A percentile compares a stretch with the other conserved stretches of the same genome.
These are phyloP conservation scores for Tribolium freemani DNA, from an alignment of 2,888 invertebrate genomes.

Conservation along the genomic window DNA sequence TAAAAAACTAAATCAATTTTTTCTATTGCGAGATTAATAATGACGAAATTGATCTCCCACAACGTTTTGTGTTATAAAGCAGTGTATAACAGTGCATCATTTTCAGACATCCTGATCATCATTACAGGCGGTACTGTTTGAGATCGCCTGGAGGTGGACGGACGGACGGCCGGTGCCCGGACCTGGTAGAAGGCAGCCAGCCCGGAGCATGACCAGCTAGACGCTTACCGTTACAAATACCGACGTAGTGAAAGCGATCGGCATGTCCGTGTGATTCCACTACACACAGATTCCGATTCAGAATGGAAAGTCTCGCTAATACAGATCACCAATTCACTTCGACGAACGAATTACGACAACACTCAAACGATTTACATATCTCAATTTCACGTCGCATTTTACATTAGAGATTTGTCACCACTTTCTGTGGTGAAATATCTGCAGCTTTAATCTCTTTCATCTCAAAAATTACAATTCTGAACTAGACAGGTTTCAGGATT, in stretches of 20 bases:
- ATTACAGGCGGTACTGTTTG: conserved; percentile 16
- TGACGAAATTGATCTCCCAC: background rate
- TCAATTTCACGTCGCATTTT: conserved; percentile 40
- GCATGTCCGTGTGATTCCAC: conserved; percentile 36
- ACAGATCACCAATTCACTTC: conserved; percentile 49
- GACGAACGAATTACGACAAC: conserved; percentile 35
- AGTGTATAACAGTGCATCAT: background rate
- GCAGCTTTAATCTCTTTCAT: background rate
- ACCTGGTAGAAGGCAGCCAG: conserved; percentile 13
- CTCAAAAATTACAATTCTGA: background rate
- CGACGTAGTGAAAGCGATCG: conserved; percentile 47
- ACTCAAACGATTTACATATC: conserved; percentile 37
- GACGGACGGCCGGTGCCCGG: conserved; percentile 22
- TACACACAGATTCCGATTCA: conserved; percentile 49
- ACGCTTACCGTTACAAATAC: conserved; percentile 39
- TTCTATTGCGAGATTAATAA: too few species aligned
- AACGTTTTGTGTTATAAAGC: background rate
- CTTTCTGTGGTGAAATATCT: background rate
- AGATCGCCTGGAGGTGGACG: conserved; percentile 14
- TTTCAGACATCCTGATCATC: background rate
- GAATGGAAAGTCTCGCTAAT: conserved; percentile 57
- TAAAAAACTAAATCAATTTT: too few species aligned
- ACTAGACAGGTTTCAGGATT: background rate
- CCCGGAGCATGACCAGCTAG: conserved; percentile 29
- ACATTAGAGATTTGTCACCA: conserved; percentile 37